A percentile compares a stretch with the other conserved stretches of the same genome.
Conservation (phyloP, 2,888 invertebrate genomes). For the Eueremaeus valkanovi region DNA sequence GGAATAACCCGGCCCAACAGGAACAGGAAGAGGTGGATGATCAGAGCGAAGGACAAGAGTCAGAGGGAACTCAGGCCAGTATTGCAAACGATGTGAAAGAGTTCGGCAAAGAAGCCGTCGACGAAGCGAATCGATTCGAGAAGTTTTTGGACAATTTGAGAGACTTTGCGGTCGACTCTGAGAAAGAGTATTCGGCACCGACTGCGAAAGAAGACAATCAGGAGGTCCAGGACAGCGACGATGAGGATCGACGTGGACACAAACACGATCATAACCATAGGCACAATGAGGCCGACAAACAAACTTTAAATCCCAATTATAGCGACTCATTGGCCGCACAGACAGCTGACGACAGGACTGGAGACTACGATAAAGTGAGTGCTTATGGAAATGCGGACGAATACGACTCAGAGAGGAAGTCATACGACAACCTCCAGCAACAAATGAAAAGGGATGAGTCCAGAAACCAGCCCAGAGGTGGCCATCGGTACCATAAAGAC, state of each 20-base stretch:
- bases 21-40: background rate
- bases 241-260: background rate
- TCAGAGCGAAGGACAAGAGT: background rate
- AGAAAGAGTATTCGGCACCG: background rate
- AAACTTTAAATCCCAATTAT: background rate
- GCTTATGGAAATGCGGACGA: background rate
- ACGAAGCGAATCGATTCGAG: background rate
- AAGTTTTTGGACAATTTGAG: slow-evolving; percentile 13
- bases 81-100: background rate
- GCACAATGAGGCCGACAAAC: background rate
- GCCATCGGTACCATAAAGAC: slow-evolving; percentile 20
- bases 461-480: background rate
- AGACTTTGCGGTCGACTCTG: background rate
- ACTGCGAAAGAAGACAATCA: background rate
- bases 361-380: background rate
- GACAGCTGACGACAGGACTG: background rate
- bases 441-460: background rate
- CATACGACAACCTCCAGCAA: background rate
- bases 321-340: background rate
- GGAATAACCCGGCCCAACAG: background rate
- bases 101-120: background rate
- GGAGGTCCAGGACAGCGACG: background rate
- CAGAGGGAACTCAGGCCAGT: background rate
- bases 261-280: background rate
- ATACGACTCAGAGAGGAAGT: background rate